Conservation (phyloP, 2,888 invertebrate species). For the Alitta virens region DNA sequence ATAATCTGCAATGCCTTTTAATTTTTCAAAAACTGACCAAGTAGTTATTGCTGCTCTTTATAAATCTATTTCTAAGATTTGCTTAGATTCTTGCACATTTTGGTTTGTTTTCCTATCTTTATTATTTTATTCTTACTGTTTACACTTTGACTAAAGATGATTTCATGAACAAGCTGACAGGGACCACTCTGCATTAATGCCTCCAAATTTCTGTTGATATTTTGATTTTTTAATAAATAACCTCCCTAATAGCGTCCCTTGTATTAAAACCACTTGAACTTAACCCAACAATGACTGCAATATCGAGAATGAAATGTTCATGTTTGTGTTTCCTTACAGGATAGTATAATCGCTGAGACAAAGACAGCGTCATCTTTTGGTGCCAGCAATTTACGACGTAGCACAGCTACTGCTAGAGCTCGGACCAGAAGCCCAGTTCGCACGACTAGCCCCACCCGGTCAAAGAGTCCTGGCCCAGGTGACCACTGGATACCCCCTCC, state of each 20-base stretch:
- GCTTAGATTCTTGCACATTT: too few species aligned
- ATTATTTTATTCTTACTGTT: too few species aligned
- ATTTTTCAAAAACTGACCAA: too few species aligned
- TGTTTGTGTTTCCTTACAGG: background rate
- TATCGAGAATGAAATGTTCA: too few species aligned
- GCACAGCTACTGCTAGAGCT: slow-evolving; percentile 15
- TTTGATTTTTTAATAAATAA: background rate
- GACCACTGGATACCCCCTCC: slow-evolving; percentile 53
- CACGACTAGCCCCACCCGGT: background rate
- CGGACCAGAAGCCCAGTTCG: slow-evolving; percentile 8
- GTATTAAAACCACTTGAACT: too few species aligned
- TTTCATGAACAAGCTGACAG: background rate
- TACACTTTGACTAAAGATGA: background rate
- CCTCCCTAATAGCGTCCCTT: too few species aligned
- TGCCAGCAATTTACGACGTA: slow-evolving; percentile 16
- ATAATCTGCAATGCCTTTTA: too few species aligned
- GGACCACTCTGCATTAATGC: background rate
- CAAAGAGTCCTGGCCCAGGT: background rate
- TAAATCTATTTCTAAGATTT: too few species aligned
- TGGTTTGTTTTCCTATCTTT: too few species aligned
- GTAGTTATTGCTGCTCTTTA: too few species aligned
- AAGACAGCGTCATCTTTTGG: background rate
- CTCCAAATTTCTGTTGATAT: background rate
- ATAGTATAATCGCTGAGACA: background rate
- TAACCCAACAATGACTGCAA: too few species aligned